Evolutionary conservation across 2,888 invertebrate genomes (phyloP).

Genomic region (Drosophila anomalipes): DNA sequence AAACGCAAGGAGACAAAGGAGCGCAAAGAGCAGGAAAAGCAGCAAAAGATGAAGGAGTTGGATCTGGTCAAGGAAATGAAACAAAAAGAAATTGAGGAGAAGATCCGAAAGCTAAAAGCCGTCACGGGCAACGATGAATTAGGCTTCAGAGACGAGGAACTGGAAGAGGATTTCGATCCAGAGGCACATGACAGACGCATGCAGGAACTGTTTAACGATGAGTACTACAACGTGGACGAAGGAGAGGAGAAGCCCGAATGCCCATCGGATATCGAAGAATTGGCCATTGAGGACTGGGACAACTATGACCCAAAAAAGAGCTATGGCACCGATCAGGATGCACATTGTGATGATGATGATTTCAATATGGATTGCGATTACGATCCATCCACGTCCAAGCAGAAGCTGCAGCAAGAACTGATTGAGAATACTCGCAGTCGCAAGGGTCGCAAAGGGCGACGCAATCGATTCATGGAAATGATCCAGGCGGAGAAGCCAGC

Average conservation of each 20-base stretch:
- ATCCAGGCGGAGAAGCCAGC: constrained; percentile 92
- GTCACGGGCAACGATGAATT: constrained; percentile 92
- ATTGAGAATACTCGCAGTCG: constrained; percentile 87
- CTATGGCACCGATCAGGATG: constrained; percentile 80
- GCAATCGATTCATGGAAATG: constrained; percentile 91
- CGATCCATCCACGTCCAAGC: constrained; percentile 87
- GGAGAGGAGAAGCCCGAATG: constrained; percentile 93
- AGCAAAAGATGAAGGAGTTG: constrained; percentile 94
- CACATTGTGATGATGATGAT: constrained; percentile 92
- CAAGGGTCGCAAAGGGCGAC: constrained; percentile 88
- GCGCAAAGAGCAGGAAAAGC: constrained; percentile 92
- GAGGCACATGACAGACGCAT: constrained; percentile 94
- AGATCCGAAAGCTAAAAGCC: constrained; percentile 93
- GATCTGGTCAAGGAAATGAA: constrained; percentile 94
- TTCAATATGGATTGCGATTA: constrained; percentile 97
- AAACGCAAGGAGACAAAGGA: constrained; percentile 91
- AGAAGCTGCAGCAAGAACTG: constrained; percentile 87
- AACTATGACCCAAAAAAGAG: constrained; percentile 87
- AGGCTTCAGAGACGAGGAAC: constrained; percentile 89
- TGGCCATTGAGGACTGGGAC: constrained; percentile 85
- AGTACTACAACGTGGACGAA: constrained; percentile 92
- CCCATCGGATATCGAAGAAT: constrained; percentile 89
- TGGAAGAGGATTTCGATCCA: constrained; percentile 97
- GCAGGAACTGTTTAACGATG: constrained; percentile 93
- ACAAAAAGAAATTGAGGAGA: constrained; percentile 94